Evolutionary conservation across 2,888 invertebrate genomes (phyloP).

Genomic region (Seira musarum): DNA sequence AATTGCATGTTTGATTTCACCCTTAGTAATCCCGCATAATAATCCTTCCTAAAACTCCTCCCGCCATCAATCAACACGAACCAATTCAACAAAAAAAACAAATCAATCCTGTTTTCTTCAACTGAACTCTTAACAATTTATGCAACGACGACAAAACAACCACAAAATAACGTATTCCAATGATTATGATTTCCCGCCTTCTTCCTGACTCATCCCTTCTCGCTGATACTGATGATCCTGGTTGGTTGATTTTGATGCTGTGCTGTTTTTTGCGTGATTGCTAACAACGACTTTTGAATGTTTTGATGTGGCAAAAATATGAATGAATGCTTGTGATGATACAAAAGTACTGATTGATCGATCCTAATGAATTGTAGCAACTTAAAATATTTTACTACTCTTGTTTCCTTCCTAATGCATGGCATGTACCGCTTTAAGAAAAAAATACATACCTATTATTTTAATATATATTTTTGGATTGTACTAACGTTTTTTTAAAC

Average conservation of each 20-base stretch:
- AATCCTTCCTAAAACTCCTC: constrained; percentile 17
- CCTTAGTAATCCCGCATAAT: neutral
- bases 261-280: constrained; percentile 17
- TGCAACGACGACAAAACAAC: neutral
- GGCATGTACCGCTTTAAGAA: constrained; percentile 11
- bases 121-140: neutral
- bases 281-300: no score
- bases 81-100: neutral
- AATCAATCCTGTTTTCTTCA: neutral
- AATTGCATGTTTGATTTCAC: neutral
- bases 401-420: neutral
- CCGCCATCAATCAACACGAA: constrained; percentile 13
- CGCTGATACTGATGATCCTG: constrained; percentile 16
- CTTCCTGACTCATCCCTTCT: constrained; percentile 13
- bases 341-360: neutral
- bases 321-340: neutral
- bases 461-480: neutral
- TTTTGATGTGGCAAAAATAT: no score
- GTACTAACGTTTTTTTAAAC: neutral
- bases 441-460: neutral
- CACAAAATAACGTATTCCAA: neutral
- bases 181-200: neutral
- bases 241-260: constrained; percentile 44
- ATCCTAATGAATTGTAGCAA: neutral
- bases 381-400: neutral